phyloP scores from a whole-genome alignment of 2,113 vertebrate species.

The Danio rerio region GRCz12tu NC_133179.1:5133501-5134000 shows the following conservation, averaged over 20 bases:
- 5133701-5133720: neutral
- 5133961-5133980: neutral
- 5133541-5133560: too few species aligned
- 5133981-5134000: conserved; percentile 19
- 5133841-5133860: neutral
- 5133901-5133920: conserved; percentile 23
- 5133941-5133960: conserved; percentile 5
- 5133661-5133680: too few species aligned
- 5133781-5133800: neutral
- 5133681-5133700: too few species aligned
- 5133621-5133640: too few species aligned
- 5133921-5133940: neutral
- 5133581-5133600: too few species aligned
- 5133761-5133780: neutral
- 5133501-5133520: too few species aligned
- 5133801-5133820: neutral
- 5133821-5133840: neutral
- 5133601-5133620: too few species aligned
- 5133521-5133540: too few species aligned
- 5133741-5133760: neutral
- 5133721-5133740: neutral
- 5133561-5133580: too few species aligned
- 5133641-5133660: too few species aligned
- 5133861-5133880: conserved; percentile 1
- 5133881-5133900: conserved; percentile 1